Percentiles rank a stretch among this genome's conserved stretches.
These are phyloP conservation scores for Magallana angulata DNA, from an alignment of 1,140 invertebrate species.

Conservation along the genomic window DNA sequence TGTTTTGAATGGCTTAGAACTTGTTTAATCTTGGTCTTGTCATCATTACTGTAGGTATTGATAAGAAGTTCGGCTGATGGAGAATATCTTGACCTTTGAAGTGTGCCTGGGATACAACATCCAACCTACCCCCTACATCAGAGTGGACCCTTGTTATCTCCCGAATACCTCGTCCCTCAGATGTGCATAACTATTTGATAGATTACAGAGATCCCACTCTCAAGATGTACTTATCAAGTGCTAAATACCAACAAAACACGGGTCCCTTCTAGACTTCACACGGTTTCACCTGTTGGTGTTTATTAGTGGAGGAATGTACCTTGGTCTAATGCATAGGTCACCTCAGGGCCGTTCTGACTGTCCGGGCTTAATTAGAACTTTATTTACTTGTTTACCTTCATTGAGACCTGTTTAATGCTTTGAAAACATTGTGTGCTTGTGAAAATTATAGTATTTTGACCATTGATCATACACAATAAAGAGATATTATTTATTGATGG, in stretches of 20 bases:
- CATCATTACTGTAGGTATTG: not conserved
- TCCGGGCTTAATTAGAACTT: conserved; percentile 4
- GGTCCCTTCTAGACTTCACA: conserved; percentile 18
- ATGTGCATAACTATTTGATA: not conserved
- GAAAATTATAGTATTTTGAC: not conserved
- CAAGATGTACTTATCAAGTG: conserved; percentile 34
- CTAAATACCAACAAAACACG: conserved; percentile 33
- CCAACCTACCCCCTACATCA: not conserved
- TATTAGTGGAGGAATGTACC: conserved; percentile 19
- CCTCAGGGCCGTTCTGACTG: not conserved
- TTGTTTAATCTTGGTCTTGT: conserved; percentile 26
- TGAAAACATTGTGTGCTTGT: not conserved
- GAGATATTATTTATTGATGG: not conserved
- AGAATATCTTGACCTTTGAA: not conserved
- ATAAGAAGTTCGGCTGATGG: not conserved
- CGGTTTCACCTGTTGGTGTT: not conserved
- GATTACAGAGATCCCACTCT: conserved; percentile 9
- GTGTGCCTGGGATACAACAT: conserved; percentile 7
- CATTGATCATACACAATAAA: not conserved
- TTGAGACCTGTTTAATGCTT: not conserved
- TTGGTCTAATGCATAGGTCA: not conserved
- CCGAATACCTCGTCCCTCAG: not conserved
- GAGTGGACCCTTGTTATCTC: not conserved
- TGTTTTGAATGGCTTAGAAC: conserved; percentile 1
- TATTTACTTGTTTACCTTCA: not conserved